A percentile compares a stretch with the other conserved stretches of the same genome.
phyloP scores from a whole-genome alignment of 2,113 vertebrate genomes.

The Pedetes capensis region DNA sequence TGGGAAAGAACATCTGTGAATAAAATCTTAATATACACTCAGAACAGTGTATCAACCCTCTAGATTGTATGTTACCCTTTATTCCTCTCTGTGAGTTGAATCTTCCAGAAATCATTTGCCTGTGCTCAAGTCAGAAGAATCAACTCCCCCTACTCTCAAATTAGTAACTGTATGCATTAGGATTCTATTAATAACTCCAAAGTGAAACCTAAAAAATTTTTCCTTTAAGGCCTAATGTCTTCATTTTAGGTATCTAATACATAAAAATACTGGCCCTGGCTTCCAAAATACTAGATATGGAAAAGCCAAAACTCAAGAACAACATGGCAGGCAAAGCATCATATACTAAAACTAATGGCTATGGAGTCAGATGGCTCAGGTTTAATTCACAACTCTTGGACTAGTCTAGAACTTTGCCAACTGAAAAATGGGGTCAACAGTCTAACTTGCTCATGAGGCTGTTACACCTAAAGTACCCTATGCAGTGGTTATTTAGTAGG shows the following conservation, averaged over 20 bases:
- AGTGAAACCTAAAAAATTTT: conserved; percentile 13
- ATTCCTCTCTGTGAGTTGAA: conserved; percentile 27
- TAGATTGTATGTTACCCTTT: not conserved
- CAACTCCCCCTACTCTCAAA: not conserved
- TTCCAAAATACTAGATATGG: not conserved
- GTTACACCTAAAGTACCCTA: not conserved
- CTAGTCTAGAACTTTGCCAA: not conserved
- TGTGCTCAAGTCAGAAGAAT: conserved; percentile 1
- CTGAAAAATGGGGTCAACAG: not conserved
- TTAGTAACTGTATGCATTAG: not conserved
- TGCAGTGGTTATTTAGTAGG: not conserved
- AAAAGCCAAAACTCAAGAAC: conserved; percentile 4
- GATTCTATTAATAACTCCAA: conserved; percentile 36
- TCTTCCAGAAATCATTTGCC: conserved; percentile 5
- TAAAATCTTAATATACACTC: conserved; percentile 24
- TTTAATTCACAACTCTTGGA: not conserved
- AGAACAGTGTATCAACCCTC: conserved; percentile 17
- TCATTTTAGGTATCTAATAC: not conserved
- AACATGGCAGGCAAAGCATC: not conserved
- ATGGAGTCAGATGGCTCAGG: not conserved
- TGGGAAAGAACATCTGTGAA: not conserved
- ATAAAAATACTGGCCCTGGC: conserved; percentile 19
- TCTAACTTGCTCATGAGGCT: not conserved
- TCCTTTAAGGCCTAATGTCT: not conserved
- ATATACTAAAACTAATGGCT: not conserved